Base-by-base conservation (phyloP, 2,113 vertebrate genomes). In the Otolemur garnettii region DNA sequence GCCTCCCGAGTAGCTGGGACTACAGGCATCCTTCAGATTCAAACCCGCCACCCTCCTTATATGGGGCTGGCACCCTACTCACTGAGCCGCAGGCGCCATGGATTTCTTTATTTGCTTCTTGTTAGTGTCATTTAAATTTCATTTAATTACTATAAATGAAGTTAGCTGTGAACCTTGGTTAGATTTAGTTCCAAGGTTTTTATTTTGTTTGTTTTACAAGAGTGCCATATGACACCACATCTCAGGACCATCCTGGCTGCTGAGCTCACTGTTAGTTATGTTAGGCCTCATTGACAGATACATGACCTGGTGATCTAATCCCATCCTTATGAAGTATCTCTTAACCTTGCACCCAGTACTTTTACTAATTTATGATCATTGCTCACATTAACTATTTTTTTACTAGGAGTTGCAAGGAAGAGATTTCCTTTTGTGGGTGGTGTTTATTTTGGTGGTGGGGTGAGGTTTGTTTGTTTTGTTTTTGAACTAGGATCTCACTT, bases 301-400 rank as follows among this genome's bases (percentile, higher is more conserved):
- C 50, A 68, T n/a, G 4, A 53, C 12, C 6, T 86, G 55, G n/a
- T 69, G 78, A 38, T 62, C 4, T n/a, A 72, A 83, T 74, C 28
- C 2, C 17, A 21, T 74, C 24, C 93, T 72, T 60, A 74, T 68
- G 21, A 94, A 86, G 18, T 94, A 81, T 69, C 21, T 91, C 42
- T 79, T 64, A 83, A 83, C 18, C 26, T 83, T 78, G 83, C 26
- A 53, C 50, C 57, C 42, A 74, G 38, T n/a, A 24, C 6, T 94
- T 82, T 94, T 21, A 86, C 86, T 92, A 86, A 79, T 68, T 87
- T 71, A 79, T 87, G 18, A 80, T 87, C 17, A 64, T 90, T 75
- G 59, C 38, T 38, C 83, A 5, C 74, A 64, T 82, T 50, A 42
- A 77, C 45, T n/a, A 69, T 87, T 96, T 79, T 93, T 83, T 74